These are phyloP conservation scores for Drosophila arawakana DNA, from an alignment of 1,140 invertebrate species.

Conservation along the genomic window DNA sequence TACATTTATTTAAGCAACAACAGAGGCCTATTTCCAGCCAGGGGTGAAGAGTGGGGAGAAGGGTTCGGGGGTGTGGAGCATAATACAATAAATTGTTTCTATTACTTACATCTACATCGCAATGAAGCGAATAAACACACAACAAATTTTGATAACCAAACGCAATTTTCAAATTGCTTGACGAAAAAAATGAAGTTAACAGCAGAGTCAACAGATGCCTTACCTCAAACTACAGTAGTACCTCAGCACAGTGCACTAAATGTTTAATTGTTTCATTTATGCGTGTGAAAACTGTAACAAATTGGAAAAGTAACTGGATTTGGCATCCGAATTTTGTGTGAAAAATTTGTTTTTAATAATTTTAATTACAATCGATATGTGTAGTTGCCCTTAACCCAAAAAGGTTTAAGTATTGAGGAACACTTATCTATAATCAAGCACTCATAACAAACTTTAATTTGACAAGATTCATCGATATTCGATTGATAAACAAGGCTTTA, in stretches of 20 bases:
- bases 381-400: too few species aligned
- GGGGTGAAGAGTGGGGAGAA: neutral
- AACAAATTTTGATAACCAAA: slow-evolving; percentile 61
- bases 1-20: slow-evolving; percentile 68
- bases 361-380: too few species aligned
- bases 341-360: too few species aligned
- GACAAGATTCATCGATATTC: too few species aligned
- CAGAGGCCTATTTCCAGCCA: neutral
- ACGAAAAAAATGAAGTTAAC: slow-evolving; percentile 7
- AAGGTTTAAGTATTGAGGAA: too few species aligned
- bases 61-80: neutral
- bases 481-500: too few species aligned
- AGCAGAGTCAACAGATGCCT: slow-evolving; percentile 1
- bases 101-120: slow-evolving; percentile 54
- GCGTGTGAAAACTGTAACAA: too few species aligned
- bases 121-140: slow-evolving; percentile 69
- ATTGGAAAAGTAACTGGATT: too few species aligned
- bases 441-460: too few species aligned
- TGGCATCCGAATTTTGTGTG: too few species aligned
- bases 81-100: slow-evolving; percentile 73
- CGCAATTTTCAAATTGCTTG: slow-evolving; percentile 67
- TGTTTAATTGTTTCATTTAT: neutral
- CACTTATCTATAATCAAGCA: too few species aligned
- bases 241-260: neutral
- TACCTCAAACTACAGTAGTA: neutral